phyloP scores from a whole-genome alignment of 2,113 vertebrate species.

The Oreamnos americanus region DNA sequence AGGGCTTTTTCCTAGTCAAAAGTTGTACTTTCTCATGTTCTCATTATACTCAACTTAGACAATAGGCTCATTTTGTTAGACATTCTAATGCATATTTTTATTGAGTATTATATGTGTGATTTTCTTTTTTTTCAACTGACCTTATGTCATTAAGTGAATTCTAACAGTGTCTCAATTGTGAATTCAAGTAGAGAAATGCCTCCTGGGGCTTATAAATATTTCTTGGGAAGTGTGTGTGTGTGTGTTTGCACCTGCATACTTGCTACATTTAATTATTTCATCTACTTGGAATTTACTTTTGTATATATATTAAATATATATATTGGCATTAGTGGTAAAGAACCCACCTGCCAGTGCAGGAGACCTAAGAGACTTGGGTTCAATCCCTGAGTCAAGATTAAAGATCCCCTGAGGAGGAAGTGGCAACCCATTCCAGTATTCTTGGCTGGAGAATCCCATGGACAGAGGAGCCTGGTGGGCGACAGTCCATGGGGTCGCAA shows the following conservation, averaged over 20 bases:
- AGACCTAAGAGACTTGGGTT: background rate
- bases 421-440: background rate
- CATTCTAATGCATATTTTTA: background rate
- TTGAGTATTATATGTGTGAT: accelerated
- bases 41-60: background rate
- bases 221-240: background rate
- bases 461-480: background rate
- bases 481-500: background rate
- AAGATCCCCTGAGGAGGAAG: background rate
- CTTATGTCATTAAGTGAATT: background rate
- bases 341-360: background rate
- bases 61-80: background rate
- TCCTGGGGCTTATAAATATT: background rate
- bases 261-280: background rate
- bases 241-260: too few species aligned
- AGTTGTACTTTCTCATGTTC: background rate
- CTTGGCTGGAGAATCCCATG: background rate
- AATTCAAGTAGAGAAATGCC: background rate
- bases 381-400: background rate
- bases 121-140: background rate
- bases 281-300: background rate
- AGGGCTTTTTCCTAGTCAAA: background rate
- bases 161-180: background rate
- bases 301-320: background rate
- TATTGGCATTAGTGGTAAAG: background rate